Conservation (phyloP, 2,797 vertebrate species). For the Todus mexicanus region DNA sequence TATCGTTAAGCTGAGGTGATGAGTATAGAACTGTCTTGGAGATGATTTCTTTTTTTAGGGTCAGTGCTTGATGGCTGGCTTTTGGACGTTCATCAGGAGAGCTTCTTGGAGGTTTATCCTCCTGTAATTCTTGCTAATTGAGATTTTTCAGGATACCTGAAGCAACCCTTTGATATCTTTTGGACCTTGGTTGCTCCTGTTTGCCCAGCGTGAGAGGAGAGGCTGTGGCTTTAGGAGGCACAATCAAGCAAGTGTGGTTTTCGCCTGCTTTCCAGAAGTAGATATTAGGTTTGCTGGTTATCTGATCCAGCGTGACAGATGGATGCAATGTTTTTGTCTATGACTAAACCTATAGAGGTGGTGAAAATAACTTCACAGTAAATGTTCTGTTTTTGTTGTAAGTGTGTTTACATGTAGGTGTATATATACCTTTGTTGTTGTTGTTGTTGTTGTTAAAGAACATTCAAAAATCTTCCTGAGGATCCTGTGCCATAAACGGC, state of each 20-base stretch:
- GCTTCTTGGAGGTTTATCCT: neutral
- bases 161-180: neutral
- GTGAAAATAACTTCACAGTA: neutral
- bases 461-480: neutral
- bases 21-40: fast-evolving
- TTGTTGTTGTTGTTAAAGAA: too few species aligned
- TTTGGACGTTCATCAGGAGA: fast-evolving
- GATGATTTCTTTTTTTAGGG: neutral
- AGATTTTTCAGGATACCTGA: neutral
- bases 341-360: slow-evolving; percentile 18
- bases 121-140: neutral
- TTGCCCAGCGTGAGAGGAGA: neutral
- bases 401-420: neutral
- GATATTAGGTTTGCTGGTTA: neutral
- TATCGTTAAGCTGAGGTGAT: fast-evolving
- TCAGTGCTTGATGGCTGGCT: neutral
- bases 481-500: neutral
- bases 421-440: neutral
- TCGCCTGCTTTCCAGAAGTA: neutral
- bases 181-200: neutral
- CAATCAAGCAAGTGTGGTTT: neutral
- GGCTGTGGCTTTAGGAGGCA: neutral
- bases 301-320: slow-evolving; percentile 17
- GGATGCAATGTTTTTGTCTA: slow-evolving; percentile 16
- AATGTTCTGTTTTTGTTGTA: neutral